Evolutionary conservation across 1,140 invertebrate species (phyloP).

Genomic region (Aethina tumida): DNA sequence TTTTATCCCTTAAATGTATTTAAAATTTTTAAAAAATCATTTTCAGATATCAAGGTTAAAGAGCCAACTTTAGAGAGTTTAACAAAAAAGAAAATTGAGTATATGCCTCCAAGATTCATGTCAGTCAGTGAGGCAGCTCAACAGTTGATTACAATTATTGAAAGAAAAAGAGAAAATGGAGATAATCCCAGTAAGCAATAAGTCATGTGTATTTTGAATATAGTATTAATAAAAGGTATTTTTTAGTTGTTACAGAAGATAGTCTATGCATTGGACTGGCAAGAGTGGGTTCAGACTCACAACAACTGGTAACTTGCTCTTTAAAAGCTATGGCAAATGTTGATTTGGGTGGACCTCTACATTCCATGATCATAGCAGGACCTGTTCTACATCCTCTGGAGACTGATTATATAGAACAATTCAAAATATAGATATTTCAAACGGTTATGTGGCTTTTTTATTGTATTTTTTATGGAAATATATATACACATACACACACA

Average conservation of each 20-base stretch:
- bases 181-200: slow-evolving; percentile 6
- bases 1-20: slow-evolving; percentile 7
- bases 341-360: slow-evolving; percentile 85
- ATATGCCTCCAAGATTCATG: slow-evolving; percentile 93
- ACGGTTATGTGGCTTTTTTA: no score
- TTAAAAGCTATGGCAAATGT: slow-evolving; percentile 61
- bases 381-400: slow-evolving; percentile 85
- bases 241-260: slow-evolving; percentile 18
- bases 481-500: no score
- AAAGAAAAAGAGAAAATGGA: slow-evolving; percentile 10
- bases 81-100: slow-evolving; percentile 79
- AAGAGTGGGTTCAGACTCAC: slow-evolving; percentile 75
- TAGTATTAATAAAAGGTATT: neutral
- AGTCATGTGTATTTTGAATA: slow-evolving; percentile 1
- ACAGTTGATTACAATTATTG: slow-evolving; percentile 71
- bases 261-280: slow-evolving; percentile 64
- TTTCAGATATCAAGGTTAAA: slow-evolving; percentile 92
- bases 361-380: slow-evolving; percentile 83
- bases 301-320: slow-evolving; percentile 66
- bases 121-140: slow-evolving; percentile 71
- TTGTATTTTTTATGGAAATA: no score
- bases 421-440: slow-evolving; percentile 35
- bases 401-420: slow-evolving; percentile 69
- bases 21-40: slow-evolving; percentile 9
- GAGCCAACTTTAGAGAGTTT: slow-evolving; percentile 94